Conservation (phyloP, 1,140 invertebrate genomes). For the Thaumatotibia leucotreta region DNA sequence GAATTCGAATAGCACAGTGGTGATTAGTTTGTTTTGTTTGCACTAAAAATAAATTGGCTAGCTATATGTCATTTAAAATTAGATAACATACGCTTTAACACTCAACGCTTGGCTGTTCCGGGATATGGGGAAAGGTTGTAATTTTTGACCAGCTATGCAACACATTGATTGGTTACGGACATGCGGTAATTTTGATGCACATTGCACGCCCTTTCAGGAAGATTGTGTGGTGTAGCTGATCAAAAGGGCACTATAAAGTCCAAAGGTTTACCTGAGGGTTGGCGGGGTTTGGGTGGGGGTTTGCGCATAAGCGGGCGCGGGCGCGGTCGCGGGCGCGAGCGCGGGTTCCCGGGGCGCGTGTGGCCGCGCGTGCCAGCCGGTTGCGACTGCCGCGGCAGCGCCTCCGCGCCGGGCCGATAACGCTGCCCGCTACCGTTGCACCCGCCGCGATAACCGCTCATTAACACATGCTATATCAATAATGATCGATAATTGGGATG, state of each 20-base stretch:
- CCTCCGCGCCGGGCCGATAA: conserved; percentile 31
- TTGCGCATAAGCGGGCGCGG: conserved; percentile 29
- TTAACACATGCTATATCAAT: conserved; percentile 20
- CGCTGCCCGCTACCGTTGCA: conserved; percentile 55
- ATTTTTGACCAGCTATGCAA: neutral
- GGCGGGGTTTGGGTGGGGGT: conserved; percentile 23
- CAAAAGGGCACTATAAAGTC: neutral
- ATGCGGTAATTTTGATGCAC: neutral
- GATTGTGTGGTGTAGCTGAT: neutral
- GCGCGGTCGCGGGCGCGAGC: conserved; percentile 40
- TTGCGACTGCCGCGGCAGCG: conserved; percentile 52
- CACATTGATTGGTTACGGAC: neutral
- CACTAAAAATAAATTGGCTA: conserved; percentile 14
- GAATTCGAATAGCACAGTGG: neutral
- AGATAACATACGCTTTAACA: neutral
- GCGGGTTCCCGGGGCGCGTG: conserved; percentile 53
- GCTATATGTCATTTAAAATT: conserved; percentile 12
- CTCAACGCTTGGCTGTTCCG: neutral
- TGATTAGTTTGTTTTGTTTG: conserved; percentile 10
- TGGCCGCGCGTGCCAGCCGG: conserved; percentile 60
- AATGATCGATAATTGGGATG: neutral
- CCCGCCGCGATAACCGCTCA: conserved; percentile 52
- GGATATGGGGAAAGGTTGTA: neutral
- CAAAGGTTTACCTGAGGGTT: conserved; percentile 48
- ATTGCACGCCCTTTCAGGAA: conserved; percentile 1